Conservation (phyloP, 2,888 invertebrate species). For the Agapostemon virescens region DNA sequence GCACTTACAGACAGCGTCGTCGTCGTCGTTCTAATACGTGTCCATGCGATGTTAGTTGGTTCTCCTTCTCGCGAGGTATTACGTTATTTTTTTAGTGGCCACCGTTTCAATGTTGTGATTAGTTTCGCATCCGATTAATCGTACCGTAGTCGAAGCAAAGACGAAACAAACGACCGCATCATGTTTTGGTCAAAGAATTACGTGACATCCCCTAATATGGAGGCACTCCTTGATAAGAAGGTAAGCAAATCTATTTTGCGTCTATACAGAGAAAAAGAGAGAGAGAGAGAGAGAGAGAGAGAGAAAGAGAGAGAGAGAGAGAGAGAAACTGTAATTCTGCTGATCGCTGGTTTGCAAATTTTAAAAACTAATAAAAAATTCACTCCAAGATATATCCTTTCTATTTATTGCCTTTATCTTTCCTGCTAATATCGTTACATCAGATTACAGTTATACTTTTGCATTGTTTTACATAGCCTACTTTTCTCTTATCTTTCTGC, state of each 20-base stretch:
- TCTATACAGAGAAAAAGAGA: not conserved
- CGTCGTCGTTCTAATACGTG: conserved; percentile 40
- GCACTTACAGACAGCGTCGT: conserved; percentile 35
- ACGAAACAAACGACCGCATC: conserved; percentile 36
- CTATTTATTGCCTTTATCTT: not conserved
- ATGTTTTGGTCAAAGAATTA: conserved; percentile 94
- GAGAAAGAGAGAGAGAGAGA: not conserved
- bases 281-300: not conserved
- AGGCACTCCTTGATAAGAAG: conserved; percentile 89
- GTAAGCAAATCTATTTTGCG: conserved; percentile 79
- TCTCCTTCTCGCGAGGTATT: conserved; percentile 53
- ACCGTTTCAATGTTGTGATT: conserved; percentile 64
- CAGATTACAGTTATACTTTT: not conserved
- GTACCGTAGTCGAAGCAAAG: conserved; percentile 38
- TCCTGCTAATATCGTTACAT: not conserved
- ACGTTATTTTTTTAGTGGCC: conserved; percentile 57
- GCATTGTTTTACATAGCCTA: not conserved
- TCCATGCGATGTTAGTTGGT: conserved; percentile 67
- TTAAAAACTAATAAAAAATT: not conserved
- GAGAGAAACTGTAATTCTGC: not conserved
- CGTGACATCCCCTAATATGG: conserved; percentile 87
- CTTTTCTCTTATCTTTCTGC: not conserved
- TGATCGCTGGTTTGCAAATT: not conserved
- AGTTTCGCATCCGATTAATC: conserved; percentile 52
- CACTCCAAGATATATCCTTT: not conserved